A percentile compares a stretch with the other conserved stretches of the same genome.
phyloP scores from a whole-genome alignment of 30 jellyfish, hydroid and myxozoan species.

The Hydractinia echinata region DNA sequence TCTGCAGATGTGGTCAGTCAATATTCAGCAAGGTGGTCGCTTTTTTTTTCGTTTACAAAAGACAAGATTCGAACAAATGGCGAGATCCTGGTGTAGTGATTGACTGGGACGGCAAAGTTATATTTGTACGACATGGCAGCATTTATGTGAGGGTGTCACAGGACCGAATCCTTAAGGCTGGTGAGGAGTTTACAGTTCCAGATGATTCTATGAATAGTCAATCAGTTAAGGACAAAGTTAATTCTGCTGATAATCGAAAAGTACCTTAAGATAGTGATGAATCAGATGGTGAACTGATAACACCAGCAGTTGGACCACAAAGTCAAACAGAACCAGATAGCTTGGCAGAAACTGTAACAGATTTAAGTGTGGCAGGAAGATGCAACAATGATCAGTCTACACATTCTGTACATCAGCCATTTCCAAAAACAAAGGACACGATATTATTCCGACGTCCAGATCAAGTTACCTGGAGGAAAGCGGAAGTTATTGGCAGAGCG shows the following conservation, averaged over 20 bases:
- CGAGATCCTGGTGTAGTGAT: conserved; percentile 41
- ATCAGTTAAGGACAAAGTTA: no score
- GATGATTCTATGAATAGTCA: neutral
- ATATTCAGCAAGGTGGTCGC: conserved; percentile 42
- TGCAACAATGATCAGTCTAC: no score
- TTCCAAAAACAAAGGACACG: no score
- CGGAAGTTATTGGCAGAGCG: conserved; percentile 32
- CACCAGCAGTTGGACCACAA: neutral
- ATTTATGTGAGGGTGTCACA: conserved; percentile 24
- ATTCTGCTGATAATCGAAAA: no score
- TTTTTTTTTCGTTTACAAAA: conserved; percentile 41
- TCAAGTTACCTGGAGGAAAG: conserved; percentile 30
- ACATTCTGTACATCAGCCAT: no score
- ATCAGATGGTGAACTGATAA: neutral
- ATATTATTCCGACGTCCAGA: conserved; percentile 5
- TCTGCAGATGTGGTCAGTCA: conserved; percentile 12
- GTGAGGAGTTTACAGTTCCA: neutral
- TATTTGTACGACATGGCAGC: conserved; percentile 26
- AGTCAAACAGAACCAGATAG: neutral
- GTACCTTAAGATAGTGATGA: neutral
- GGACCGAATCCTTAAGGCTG: conserved; percentile 12
- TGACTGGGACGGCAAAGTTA: conserved; percentile 24
- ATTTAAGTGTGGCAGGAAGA: no score
- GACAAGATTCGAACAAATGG: conserved; percentile 34
- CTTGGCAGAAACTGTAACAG: no score